Base-by-base conservation (phyloP, 2,888 invertebrate genomes). In the Baronia brevicornis region DNA sequence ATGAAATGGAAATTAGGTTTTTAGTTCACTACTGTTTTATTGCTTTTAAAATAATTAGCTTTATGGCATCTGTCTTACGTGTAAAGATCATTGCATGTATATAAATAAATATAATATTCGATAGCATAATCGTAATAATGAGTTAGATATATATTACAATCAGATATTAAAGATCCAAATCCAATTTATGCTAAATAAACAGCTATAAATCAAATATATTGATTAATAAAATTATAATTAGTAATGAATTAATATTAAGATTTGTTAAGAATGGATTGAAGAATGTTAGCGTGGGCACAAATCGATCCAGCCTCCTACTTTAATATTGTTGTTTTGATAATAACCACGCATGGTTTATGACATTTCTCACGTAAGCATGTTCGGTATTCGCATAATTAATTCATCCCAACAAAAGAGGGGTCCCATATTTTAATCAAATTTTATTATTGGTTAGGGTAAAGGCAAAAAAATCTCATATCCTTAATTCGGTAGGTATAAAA, bases 401-500 rank as follows among this genome's bases (percentile, higher is more conserved):
- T 68, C 65, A 54, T 63, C 51, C 65, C 58, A 66, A 60, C 60
- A 58, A 56, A 53, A 48, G 12, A 56, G 66, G 64, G 71, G 68
- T 60, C 60, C 54, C 60, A 65, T 69, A 70, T 69, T 74, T 73
- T 72, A 72, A 74, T 77, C 66, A 72, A 68, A 62, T 60, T 68
- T 70, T 68, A 68, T 72, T 73, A 70, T 69, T 44, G 44, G 49
- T 45, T 61, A 52, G 66, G 66, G 64, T 60, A 56, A 41, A 42
- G 29, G 50, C 60, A 67, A 68, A 67, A 62, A 66, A 23, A 57
- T 53, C 40, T 52, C 47, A 50, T 40, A 31, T 39, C 33, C 39
- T 38, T 39, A 62, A 60, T 55, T 58, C 51, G 51, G 60, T 55
- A 52, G 56, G 54, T 54, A 64, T 64, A 56, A 51, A 56, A 63